A percentile compares a stretch with the other conserved stretches of the same genome.
These are phyloP conservation scores for Yponomeuta evonymella DNA, from an alignment of 2,888 invertebrate species.

Conservation along the genomic window DNA sequence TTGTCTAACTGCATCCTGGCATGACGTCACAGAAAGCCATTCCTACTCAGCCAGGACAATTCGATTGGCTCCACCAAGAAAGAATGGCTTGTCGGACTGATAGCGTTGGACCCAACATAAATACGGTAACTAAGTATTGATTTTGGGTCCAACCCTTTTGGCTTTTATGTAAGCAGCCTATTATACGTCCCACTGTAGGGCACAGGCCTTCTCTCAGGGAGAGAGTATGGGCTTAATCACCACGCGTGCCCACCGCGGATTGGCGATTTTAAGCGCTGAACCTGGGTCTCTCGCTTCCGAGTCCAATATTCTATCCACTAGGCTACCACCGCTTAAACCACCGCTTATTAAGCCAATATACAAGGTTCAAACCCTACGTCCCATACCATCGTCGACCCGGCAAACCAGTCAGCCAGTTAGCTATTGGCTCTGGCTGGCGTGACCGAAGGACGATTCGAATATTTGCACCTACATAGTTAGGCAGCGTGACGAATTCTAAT, in stretches of 20 bases:
- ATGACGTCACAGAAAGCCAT: conserved; percentile 1
- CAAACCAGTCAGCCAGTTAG: conserved; percentile 1
- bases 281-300: too few relatives aligned
- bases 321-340: too few relatives aligned
- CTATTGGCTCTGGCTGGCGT: conserved; percentile 4
- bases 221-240: too few relatives aligned
- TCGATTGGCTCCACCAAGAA: not conserved
- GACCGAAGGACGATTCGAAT: conserved; percentile 9
- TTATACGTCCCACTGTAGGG: too few relatives aligned
- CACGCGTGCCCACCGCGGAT: too few relatives aligned
- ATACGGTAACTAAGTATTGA: not conserved
- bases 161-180: too few relatives aligned
- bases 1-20: not conserved
- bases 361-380: not conserved
- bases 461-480: conserved; percentile 7
- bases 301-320: too few relatives aligned
- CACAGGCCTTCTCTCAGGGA: too few relatives aligned
- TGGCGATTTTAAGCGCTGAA: too few relatives aligned
- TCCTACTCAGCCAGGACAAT: conserved; percentile 4
- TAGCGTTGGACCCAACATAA: not conserved
- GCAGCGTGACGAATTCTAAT: conserved; percentile 7
- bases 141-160: too few relatives aligned
- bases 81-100: not conserved
- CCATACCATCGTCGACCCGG: not conserved
- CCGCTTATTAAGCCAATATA: not conserved